These are phyloP conservation scores for Recurvirostra avosetta DNA, from an alignment of 2,113 vertebrate genomes.

Conservation along the genomic window DNA sequence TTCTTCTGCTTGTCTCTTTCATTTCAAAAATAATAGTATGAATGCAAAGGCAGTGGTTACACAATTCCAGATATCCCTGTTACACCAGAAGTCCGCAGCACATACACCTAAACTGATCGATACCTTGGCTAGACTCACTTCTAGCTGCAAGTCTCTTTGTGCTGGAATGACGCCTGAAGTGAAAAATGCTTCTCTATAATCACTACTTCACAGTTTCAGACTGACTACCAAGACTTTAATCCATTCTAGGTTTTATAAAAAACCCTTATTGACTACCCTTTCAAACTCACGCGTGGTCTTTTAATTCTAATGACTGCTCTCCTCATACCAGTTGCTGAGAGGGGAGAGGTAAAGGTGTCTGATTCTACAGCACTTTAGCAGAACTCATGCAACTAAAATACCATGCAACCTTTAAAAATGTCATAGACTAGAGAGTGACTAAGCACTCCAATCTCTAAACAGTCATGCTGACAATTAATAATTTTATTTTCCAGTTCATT, in stretches of 20 bases:
- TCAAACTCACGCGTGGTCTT: background rate
- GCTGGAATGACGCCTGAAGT: background rate
- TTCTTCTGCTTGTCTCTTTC: background rate
- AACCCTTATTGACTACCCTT: background rate
- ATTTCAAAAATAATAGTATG: background rate
- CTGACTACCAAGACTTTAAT: background rate
- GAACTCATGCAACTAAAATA: background rate
- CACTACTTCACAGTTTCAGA: background rate
- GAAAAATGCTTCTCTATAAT: background rate
- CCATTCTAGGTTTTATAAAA: background rate
- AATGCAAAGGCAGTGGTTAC: background rate
- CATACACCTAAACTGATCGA: background rate
- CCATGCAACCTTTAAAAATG: background rate
- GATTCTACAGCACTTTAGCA: background rate
- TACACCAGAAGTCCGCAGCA: background rate
- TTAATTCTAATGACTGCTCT: background rate
- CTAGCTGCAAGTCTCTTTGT: background rate
- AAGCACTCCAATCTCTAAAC: background rate
- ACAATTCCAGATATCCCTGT: background rate
- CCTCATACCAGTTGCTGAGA: background rate
- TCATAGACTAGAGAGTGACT: background rate
- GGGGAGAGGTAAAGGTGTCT: background rate
- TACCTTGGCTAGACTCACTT: background rate
- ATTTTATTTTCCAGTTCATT: slow-evolving; percentile 28
- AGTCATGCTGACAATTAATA: background rate